Evolutionary conservation across 1,140 invertebrate species (phyloP).

Genomic region (Drosophila lini): DNA sequence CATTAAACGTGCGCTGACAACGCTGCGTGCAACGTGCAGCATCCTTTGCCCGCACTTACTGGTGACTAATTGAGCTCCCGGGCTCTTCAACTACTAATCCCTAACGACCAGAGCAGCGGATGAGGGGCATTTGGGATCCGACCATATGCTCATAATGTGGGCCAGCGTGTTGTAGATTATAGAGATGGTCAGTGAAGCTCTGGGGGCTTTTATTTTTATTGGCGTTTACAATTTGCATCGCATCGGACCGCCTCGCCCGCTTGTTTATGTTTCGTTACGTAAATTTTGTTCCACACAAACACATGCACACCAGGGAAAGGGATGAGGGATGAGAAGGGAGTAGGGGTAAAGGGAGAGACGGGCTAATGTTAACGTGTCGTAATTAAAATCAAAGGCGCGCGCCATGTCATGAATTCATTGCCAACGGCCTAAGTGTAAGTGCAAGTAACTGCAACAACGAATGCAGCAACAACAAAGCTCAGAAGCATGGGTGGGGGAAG

Average conservation of each 20-base stretch:
- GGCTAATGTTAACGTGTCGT: constrained; percentile 61
- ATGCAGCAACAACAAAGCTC: constrained; percentile 11
- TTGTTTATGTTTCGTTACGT: constrained; percentile 39
- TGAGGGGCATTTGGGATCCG: background rate
- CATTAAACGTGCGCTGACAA: background rate
- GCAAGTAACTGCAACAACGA: constrained; percentile 34
- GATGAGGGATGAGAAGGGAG: background rate
- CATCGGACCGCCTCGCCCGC: constrained; percentile 1
- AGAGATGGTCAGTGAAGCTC: constrained; percentile 10
- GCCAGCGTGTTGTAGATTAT: constrained; percentile 15
- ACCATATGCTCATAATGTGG: constrained; percentile 17
- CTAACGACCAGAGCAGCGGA: no score
- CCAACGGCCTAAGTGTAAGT: constrained; percentile 49
- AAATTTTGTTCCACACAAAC: constrained; percentile 30
- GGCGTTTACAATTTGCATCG: constrained; percentile 12
- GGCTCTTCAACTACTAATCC: background rate
- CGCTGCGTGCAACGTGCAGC: background rate
- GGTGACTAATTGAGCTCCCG: background rate
- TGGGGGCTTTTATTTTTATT: constrained; percentile 14
- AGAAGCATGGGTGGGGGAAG: background rate
- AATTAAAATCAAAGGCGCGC: constrained; percentile 73
- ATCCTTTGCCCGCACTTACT: background rate
- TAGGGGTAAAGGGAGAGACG: background rate
- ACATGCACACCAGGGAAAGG: background rate
- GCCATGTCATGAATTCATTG: constrained; percentile 66